Evolutionary conservation across 2,113 vertebrate species (phyloP).

Genomic region (Archilochus colubris): DNA sequence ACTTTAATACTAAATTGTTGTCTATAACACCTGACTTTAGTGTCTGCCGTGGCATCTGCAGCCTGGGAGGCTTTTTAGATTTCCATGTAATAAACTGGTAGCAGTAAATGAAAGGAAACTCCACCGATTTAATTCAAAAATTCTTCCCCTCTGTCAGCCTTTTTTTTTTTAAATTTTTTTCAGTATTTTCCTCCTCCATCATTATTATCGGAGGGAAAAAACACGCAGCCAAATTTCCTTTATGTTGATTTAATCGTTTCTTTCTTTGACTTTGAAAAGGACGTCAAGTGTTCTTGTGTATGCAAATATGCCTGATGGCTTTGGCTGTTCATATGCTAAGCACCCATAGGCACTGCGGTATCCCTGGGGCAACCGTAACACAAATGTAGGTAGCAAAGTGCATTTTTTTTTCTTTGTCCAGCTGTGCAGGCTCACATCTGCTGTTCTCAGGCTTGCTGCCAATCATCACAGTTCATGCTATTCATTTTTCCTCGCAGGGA

Average conservation of each 20-base stretch:
- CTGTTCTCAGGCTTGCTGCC: conserved; percentile 16
- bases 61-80: conserved; percentile 6
- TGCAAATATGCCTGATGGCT: neutral
- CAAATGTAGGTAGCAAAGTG: conserved; percentile 22
- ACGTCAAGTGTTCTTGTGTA: conserved; percentile 15
- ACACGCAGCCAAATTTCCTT: conserved; percentile 11
- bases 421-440: conserved; percentile 51
- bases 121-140: conserved; percentile 26
- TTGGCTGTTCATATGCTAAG: neutral
- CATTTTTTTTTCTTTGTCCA: conserved; percentile 30
- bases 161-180: neutral
- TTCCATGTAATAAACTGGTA: conserved; percentile 22
- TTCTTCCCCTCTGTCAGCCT: neutral
- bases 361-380: conserved; percentile 26
- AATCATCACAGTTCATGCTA: conserved; percentile 1
- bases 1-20: neutral
- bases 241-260: conserved; percentile 4
- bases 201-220: conserved; percentile 16
- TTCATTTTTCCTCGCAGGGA: neutral
- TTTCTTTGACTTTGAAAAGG: conserved; percentile 33
- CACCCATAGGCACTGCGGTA: neutral
- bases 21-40: conserved; percentile 6
- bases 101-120: conserved; percentile 24
- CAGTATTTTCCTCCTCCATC: conserved; percentile 25
- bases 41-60: conserved; percentile 11